A percentile compares a stretch with the other conserved stretches of the same genome.
These are phyloP conservation scores for Dendrolimus houi DNA, from an alignment of 2,888 invertebrate genomes.

Conservation along the genomic window DNA sequence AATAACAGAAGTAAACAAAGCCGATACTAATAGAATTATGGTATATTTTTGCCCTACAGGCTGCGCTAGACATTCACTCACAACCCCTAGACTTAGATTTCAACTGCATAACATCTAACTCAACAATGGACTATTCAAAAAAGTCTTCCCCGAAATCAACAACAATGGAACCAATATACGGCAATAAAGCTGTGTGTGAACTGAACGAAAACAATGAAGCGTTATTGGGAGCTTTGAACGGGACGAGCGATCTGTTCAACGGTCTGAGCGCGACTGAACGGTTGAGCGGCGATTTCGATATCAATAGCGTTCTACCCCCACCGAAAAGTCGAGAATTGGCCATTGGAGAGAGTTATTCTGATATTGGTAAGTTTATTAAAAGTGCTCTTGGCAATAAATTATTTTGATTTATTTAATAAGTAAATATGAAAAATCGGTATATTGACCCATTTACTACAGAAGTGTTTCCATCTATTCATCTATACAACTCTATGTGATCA, in stretches of 20 bases:
- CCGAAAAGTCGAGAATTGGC: constrained; percentile 69
- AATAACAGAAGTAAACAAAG: no score
- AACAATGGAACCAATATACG: constrained; percentile 63
- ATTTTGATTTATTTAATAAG: no score
- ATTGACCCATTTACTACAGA: no score
- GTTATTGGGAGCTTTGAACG: constrained; percentile 54
- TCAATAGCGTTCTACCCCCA: constrained; percentile 64
- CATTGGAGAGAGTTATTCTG: constrained; percentile 71
- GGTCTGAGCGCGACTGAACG: constrained; percentile 52
- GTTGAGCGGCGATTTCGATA: constrained; percentile 68
- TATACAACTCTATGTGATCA: no score
- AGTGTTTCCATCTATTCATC: no score
- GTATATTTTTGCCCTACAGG: constrained; percentile 15
- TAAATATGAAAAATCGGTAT: no score
- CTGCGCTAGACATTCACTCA: constrained; percentile 59
- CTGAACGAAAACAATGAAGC: constrained; percentile 58
- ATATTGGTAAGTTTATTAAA: constrained; percentile 53
- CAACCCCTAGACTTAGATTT: constrained; percentile 68
- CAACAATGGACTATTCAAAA: constrained; percentile 61
- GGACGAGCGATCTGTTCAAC: constrained; percentile 61
- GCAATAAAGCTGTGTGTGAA: constrained; percentile 65
- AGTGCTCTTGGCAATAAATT: background rate
- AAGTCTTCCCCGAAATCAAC: constrained; percentile 63
- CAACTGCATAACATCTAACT: constrained; percentile 65
- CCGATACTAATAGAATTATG: no score